A percentile compares a stretch with the other conserved stretches of the same genome.
Evolutionary conservation across 2,888 invertebrate species (phyloP).

Genomic region (Drosophila koepferae): DNA sequence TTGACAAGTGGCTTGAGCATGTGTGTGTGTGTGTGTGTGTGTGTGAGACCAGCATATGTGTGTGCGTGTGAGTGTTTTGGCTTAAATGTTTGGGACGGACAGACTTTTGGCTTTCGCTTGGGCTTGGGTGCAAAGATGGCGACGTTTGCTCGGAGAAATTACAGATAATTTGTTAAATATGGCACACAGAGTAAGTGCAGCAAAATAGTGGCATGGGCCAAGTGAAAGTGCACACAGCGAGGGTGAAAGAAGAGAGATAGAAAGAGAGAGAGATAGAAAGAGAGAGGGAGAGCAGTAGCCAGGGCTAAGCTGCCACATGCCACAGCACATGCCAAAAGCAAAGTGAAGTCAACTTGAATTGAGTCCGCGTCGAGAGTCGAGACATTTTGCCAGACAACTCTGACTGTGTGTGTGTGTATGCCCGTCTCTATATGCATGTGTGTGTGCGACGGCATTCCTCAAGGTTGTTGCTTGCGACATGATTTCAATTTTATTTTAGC

Average conservation of each 20-base stretch:
- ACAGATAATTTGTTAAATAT: conserved; percentile 82
- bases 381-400: conserved; percentile 78
- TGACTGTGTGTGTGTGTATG: conserved; percentile 33
- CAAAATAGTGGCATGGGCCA: conserved; percentile 19
- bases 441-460: conserved; percentile 79
- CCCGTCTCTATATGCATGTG: conserved; percentile 17
- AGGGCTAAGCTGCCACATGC: conserved; percentile 33
- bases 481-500: conserved; percentile 77
- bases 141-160: conserved; percentile 77
- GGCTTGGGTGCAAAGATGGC: conserved; percentile 56
- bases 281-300: neutral
- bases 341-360: conserved; percentile 60
- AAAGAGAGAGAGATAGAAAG: neutral
- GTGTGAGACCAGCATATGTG: conserved; percentile 6
- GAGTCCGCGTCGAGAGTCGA: conserved; percentile 71
- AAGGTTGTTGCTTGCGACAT: conserved; percentile 80
- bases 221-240: conserved; percentile 71
- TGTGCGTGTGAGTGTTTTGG: conserved; percentile 17
- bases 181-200: conserved; percentile 59
- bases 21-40: conserved; percentile 21
- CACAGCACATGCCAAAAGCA: conserved; percentile 29
- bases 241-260: neutral
- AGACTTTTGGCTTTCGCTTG: conserved; percentile 39
- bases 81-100: conserved; percentile 25
- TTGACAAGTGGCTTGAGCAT: conserved; percentile 73